Percentiles rank a stretch among this genome's conserved stretches.
Conservation (phyloP, 2,888 invertebrate genomes). For the Zaprionus lineosus region DNA sequence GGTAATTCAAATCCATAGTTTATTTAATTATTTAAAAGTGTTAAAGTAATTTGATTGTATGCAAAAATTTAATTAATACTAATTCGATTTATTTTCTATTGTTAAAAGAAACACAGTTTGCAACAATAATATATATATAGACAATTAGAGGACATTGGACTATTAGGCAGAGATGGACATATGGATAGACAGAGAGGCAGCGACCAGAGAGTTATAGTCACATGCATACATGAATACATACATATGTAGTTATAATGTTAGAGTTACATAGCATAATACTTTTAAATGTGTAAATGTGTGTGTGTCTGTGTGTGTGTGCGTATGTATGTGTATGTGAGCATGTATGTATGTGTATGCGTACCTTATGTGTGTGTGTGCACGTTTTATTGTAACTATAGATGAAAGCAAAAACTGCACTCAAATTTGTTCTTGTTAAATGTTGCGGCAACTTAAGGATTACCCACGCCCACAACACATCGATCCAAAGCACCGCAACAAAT, state of each 20-base stretch:
- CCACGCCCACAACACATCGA: constrained; percentile 7
- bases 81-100: constrained; percentile 52
- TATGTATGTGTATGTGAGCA: constrained; percentile 20
- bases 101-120: constrained; percentile 34
- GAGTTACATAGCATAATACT: constrained; percentile 66
- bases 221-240: constrained; percentile 24
- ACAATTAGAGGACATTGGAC: background rate
- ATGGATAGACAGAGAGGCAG: constrained; percentile 24
- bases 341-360: constrained; percentile 29
- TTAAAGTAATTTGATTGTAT: constrained; percentile 42
- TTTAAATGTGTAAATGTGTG: constrained; percentile 41
- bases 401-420: constrained; percentile 15
- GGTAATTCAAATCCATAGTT: constrained; percentile 27
- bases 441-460: background rate
- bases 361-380: constrained; percentile 15
- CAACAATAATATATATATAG: constrained; percentile 23
- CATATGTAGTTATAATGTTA: constrained; percentile 53
- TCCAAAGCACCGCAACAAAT: constrained; percentile 12
- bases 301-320: constrained; percentile 34
- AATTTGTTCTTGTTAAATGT: constrained; percentile 42
- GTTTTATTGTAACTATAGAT: constrained; percentile 29
- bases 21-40: constrained; percentile 68
- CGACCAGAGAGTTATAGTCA: too few species aligned
- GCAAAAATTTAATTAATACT: constrained; percentile 42
- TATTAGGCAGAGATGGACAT: constrained; percentile 18